phyloP scores from a whole-genome alignment of 2,888 invertebrate species.

The Unio delphinus region DNA sequence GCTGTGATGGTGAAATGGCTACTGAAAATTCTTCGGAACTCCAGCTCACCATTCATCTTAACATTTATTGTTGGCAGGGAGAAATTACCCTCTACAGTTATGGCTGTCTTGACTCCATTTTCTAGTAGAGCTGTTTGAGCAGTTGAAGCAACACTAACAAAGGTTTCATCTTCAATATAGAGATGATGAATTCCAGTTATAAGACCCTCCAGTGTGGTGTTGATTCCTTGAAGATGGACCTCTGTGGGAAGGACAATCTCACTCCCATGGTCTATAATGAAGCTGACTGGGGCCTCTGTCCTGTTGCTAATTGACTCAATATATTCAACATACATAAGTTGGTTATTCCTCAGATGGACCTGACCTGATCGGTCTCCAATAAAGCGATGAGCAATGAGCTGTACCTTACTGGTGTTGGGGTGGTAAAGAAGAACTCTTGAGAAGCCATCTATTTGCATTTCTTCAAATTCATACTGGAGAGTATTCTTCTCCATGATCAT shows the following conservation, averaged over 20 bases:
- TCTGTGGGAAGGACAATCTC: constrained; percentile 56
- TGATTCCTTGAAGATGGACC: constrained; percentile 54
- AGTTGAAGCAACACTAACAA: constrained; percentile 41
- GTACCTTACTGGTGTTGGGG: constrained; percentile 28
- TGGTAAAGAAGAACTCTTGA: constrained; percentile 49
- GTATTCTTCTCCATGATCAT: constrained; percentile 51
- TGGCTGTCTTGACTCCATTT: constrained; percentile 33
- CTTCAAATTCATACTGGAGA: constrained; percentile 50
- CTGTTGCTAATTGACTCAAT: constrained; percentile 51
- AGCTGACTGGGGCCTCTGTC: constrained; percentile 59
- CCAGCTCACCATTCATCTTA: constrained; percentile 36
- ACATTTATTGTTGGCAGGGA: constrained; percentile 51
- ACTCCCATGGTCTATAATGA: constrained; percentile 48
- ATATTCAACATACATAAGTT: constrained; percentile 46
- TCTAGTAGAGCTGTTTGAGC: constrained; percentile 52
- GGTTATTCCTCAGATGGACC: constrained; percentile 46
- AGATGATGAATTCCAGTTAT: constrained; percentile 54
- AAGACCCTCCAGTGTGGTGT: constrained; percentile 47
- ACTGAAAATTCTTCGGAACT: constrained; percentile 36
- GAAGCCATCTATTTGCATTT: constrained; percentile 48
- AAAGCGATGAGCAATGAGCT: constrained; percentile 43
- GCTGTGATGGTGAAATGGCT: constrained; percentile 42
- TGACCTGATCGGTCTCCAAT: constrained; percentile 57
- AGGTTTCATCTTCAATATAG: constrained; percentile 48
- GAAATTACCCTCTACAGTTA: constrained; percentile 51